Evolutionary conservation across 2,888 invertebrate genomes (phyloP).

Genomic region (Limenitis camilla): DNA sequence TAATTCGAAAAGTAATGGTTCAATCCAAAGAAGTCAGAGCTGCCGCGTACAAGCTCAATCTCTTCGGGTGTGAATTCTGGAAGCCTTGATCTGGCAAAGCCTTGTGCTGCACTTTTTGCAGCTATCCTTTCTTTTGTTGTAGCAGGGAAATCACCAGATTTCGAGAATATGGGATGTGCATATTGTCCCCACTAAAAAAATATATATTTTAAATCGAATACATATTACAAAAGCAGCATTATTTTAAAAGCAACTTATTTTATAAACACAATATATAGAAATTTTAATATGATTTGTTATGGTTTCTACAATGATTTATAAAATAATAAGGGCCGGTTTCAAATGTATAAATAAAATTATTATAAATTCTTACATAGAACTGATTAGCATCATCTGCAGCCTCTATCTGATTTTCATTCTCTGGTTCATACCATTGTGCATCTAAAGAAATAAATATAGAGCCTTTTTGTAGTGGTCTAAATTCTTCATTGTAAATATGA

Average conservation of each 20-base stretch:
- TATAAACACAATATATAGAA: too few species aligned
- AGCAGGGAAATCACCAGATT: conserved; percentile 52
- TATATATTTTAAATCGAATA: too few species aligned
- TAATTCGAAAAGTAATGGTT: conserved; percentile 75
- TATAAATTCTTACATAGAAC: conserved; percentile 44
- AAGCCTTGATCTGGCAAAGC: conserved; percentile 47
- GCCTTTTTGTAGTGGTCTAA: conserved; percentile 24
- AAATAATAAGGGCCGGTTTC: too few species aligned
- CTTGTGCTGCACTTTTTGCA: conserved; percentile 49
- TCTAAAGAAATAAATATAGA: conserved; percentile 23
- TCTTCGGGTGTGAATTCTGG: conserved; percentile 55
- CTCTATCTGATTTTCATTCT: conserved; percentile 50
- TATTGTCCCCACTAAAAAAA: conserved; percentile 17
- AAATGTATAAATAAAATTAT: background rate
- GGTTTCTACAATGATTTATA: too few species aligned
- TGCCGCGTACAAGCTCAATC: conserved; percentile 34
- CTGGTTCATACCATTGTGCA: conserved; percentile 52
- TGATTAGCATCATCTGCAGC: conserved; percentile 66
- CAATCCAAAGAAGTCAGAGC: conserved; percentile 54
- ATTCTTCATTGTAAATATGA: conserved; percentile 29
- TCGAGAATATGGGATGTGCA: conserved; percentile 22
- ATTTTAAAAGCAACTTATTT: too few species aligned
- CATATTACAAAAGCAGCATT: too few species aligned
- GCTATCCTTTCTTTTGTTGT: conserved; percentile 47
- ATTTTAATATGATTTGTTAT: too few species aligned